These are phyloP conservation scores for Choloepus hoffmanni DNA, from an alignment of 2,113 vertebrate genomes.

Conservation along the genomic window DNA sequence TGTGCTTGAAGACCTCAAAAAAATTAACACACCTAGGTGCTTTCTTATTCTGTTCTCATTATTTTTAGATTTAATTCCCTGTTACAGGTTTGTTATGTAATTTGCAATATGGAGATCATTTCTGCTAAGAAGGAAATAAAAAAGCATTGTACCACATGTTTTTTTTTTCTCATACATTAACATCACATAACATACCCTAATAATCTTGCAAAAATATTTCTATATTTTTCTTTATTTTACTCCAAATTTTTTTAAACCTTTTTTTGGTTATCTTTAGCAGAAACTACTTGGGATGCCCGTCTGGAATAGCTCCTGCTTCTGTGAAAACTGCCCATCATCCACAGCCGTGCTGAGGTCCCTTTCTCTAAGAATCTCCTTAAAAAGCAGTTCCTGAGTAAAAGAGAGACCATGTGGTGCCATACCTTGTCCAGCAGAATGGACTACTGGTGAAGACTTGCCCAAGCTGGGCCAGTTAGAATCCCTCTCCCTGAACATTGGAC, in stretches of 20 bases:
- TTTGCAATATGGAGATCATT: not conserved
- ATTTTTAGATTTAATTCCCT: not conserved
- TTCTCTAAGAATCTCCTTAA: not conserved
- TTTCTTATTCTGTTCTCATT: not conserved
- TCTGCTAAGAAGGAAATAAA: constrained; percentile 1
- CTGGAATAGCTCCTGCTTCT: not conserved
- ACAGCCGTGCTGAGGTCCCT: not conserved
- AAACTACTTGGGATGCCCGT: not conserved
- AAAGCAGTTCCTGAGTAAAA: not conserved
- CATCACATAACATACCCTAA: not conserved
- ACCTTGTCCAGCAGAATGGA: not conserved
- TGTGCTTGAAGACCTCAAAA: not conserved
- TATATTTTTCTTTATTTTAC: constrained; percentile 37
- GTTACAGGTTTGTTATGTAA: not conserved
- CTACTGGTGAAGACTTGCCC: not conserved
- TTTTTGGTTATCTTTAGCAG: not conserved
- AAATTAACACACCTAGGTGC: not conserved
- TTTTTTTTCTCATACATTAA: not conserved
- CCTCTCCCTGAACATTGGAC: not conserved
- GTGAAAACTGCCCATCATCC: not conserved
- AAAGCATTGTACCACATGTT: not conserved
- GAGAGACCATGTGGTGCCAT: not conserved
- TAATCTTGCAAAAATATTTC: not conserved
- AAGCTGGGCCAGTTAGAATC: not conserved
- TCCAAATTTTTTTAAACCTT: not conserved